Evolutionary conservation across 2,888 invertebrate species (phyloP).

Genomic region (Drosophila mulleri): DNA sequence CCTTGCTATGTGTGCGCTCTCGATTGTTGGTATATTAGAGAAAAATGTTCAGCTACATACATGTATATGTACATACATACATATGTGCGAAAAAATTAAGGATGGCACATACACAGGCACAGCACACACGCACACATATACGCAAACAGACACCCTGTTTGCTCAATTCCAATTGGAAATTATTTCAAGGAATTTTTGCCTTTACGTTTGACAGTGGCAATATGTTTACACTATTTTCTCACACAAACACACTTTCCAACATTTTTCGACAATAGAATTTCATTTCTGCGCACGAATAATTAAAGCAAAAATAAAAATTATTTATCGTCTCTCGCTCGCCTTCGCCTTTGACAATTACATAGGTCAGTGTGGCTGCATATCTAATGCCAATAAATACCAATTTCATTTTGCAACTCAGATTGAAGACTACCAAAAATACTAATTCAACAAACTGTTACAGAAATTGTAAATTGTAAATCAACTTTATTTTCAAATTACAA

Average conservation of each 20-base stretch:
- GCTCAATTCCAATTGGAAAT: constrained; percentile 69
- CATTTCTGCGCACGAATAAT: constrained; percentile 59
- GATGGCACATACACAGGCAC: constrained; percentile 71
- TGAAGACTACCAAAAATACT: constrained; percentile 2
- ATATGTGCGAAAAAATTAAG: constrained; percentile 78
- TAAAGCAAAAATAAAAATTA: constrained; percentile 59
- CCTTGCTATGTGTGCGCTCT: constrained; percentile 50
- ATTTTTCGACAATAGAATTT: constrained; percentile 67
- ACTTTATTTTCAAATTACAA: no score
- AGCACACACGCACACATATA: constrained; percentile 59
- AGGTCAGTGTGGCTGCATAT: constrained; percentile 45
- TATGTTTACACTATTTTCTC: constrained; percentile 56
- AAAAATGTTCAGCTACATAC: constrained; percentile 70
- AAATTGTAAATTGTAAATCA: no score
- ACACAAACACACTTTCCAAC: constrained; percentile 72
- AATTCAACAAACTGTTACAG: neutral
- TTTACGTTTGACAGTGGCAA: constrained; percentile 48
- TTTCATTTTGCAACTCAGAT: neutral
- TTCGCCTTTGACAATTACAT: constrained; percentile 58
- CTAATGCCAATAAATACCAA: constrained; percentile 19
- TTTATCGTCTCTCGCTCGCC: constrained; percentile 60
- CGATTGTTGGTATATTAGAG: constrained; percentile 79
- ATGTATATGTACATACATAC: constrained; percentile 42
- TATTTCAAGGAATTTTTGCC: constrained; percentile 55
- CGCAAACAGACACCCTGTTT: constrained; percentile 73